Conservation (phyloP, 2,888 invertebrate species). For the Drosophila acutilabella region DNA sequence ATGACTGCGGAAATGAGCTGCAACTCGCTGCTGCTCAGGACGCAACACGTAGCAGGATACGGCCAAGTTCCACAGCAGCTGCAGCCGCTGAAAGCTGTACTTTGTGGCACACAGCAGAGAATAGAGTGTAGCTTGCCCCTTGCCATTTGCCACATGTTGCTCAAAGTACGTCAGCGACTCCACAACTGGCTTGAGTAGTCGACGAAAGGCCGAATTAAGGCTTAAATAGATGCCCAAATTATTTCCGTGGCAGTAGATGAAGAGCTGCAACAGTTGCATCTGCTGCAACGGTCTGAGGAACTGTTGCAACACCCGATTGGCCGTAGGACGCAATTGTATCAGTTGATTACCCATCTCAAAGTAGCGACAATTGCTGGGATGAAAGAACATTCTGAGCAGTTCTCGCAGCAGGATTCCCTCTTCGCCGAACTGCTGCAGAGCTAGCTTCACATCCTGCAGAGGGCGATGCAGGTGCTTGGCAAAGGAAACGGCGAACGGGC, state of each 20-base stretch:
- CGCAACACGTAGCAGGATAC: neutral
- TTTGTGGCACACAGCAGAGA: constrained; percentile 10
- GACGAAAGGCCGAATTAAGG: constrained; percentile 22
- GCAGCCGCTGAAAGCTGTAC: constrained; percentile 4
- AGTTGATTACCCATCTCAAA: constrained; percentile 23
- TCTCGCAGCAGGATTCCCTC: constrained; percentile 37
- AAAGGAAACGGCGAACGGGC: constrained; percentile 6
- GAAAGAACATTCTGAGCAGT: constrained; percentile 40
- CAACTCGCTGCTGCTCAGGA: neutral
- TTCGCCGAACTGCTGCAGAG: neutral
- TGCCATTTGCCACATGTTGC: constrained; percentile 7
- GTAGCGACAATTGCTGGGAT: constrained; percentile 10
- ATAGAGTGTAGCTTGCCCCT: neutral
- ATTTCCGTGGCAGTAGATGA: constrained; percentile 19
- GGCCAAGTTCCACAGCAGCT: constrained; percentile 24
- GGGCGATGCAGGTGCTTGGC: constrained; percentile 17
- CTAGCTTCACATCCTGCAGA: constrained; percentile 1
- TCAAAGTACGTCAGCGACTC: constrained; percentile 43
- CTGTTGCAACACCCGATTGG: neutral
- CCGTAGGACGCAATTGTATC: constrained; percentile 13
- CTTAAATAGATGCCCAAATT: constrained; percentile 9
- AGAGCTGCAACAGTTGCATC: constrained; percentile 41
- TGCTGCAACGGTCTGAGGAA: constrained; percentile 28
- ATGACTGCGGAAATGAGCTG: constrained; percentile 23
- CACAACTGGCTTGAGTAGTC: constrained; percentile 46